Evolutionary conservation across 2,888 invertebrate species (phyloP).

Genomic region (Drosophila testacea): DNA sequence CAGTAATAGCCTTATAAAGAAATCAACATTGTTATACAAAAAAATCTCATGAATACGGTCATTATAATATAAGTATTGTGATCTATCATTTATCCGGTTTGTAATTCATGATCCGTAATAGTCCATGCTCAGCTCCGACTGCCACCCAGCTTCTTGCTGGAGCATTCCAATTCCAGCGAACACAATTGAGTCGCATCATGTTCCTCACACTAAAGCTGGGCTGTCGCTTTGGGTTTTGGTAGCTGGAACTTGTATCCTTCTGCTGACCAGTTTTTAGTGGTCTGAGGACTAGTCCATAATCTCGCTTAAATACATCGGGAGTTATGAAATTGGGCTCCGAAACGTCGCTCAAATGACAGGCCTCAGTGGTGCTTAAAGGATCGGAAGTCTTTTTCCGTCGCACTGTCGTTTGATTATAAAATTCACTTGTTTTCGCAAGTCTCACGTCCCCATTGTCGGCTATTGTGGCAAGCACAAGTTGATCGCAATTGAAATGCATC

Average conservation of each 20-base stretch:
- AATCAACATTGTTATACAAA: conserved; percentile 9
- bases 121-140: conserved; percentile 83
- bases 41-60: conserved; percentile 23
- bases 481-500: conserved; percentile 70
- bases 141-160: conserved; percentile 71
- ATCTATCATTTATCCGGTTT: conserved; percentile 37
- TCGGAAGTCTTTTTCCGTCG: conserved; percentile 40
- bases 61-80: not conserved
- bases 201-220: conserved; percentile 57
- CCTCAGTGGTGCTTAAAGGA: conserved; percentile 60
- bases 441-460: conserved; percentile 80
- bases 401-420: conserved; percentile 56
- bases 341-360: conserved; percentile 58
- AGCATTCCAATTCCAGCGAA: conserved; percentile 81
- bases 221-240: conserved; percentile 47
- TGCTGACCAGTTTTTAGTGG: conserved; percentile 53
- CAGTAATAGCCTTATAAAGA: conserved; percentile 15
- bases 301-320: conserved; percentile 56
- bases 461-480: conserved; percentile 57
- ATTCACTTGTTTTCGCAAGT: conserved; percentile 63
- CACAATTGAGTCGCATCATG: conserved; percentile 74
- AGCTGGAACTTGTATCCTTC: not conserved
- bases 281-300: conserved; percentile 81
- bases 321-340: conserved; percentile 13
- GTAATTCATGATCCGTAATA: conserved; percentile 76